Conservation (phyloP, 2,888 invertebrate genomes). For the Plagodis dolabraria region DNA sequence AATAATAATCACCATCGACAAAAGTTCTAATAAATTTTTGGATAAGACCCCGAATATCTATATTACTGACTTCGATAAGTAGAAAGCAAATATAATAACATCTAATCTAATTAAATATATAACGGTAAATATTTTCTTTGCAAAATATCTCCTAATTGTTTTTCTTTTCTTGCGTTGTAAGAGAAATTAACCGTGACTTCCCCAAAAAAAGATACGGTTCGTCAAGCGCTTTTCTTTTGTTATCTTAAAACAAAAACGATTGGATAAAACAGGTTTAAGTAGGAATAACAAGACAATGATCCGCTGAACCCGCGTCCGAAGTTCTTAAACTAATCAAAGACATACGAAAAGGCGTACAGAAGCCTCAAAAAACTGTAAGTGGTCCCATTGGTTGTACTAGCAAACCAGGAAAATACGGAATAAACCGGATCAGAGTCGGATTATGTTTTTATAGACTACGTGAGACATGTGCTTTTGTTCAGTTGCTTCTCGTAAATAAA, state of each 20-base stretch:
- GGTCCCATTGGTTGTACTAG: conserved; percentile 5
- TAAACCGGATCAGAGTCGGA: conserved; percentile 27
- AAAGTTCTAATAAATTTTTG: too few species aligned
- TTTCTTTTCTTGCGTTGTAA: not conserved
- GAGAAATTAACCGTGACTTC: not conserved
- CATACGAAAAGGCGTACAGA: conserved; percentile 13
- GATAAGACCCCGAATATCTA: too few species aligned
- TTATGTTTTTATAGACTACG: conserved; percentile 15
- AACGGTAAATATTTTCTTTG: too few species aligned
- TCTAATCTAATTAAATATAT: too few species aligned
- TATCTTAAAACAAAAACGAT: conserved; percentile 14
- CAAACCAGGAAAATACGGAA: conserved; percentile 16
- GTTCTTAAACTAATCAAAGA: conserved; percentile 28
- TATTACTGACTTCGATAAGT: too few species aligned
- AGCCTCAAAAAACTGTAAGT: conserved; percentile 15
- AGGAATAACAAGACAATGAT: conserved; percentile 21
- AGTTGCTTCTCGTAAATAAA: not conserved
- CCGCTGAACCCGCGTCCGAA: conserved; percentile 21
- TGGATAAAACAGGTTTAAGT: conserved; percentile 9
- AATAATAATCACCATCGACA: too few species aligned
- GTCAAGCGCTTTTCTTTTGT: conserved; percentile 6
- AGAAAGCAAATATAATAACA: too few species aligned
- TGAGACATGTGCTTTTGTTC: not conserved
- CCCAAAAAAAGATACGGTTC: conserved; percentile 7
- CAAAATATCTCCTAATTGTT: too few species aligned